Evolutionary conservation across 2,888 invertebrate genomes (phyloP).

Genomic region (Microctonus hyperodae): DNA sequence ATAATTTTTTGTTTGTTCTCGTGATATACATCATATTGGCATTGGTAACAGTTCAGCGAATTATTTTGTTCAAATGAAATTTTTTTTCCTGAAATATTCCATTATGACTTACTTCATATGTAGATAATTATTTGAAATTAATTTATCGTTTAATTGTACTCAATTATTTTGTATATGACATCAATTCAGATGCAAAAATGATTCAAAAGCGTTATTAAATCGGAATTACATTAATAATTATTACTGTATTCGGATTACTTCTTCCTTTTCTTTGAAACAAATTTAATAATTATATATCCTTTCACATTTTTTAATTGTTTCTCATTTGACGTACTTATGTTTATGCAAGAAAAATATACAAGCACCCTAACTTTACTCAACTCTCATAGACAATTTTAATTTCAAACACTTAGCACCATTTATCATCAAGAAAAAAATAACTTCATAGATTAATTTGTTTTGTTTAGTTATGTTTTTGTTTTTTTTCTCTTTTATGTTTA

Average conservation of each 20-base stretch:
- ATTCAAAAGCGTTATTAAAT: neutral
- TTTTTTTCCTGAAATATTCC: neutral
- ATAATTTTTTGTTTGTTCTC: conserved; percentile 1
- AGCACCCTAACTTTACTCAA: conserved; percentile 50
- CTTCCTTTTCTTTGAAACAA: conserved; percentile 40
- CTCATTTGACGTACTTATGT: conserved; percentile 39
- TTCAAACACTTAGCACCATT: conserved; percentile 43
- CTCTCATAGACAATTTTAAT: conserved; percentile 43
- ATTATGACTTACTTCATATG: neutral
- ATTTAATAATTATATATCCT: conserved; percentile 27
- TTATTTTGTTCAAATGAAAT: no score
- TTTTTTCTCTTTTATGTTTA: conserved; percentile 39
- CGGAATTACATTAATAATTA: conserved; percentile 14
- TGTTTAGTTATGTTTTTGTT: conserved; percentile 24
- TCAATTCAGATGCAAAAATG: neutral
- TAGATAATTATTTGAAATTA: neutral
- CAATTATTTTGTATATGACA: neutral
- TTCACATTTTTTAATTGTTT: conserved; percentile 33
- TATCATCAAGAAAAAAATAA: conserved; percentile 34
- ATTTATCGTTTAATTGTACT: conserved; percentile 14
- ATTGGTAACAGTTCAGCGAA: neutral
- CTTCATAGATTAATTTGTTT: conserved; percentile 28
- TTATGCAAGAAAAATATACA: conserved; percentile 50
- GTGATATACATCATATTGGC: neutral
- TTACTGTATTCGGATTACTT: conserved; percentile 48